A percentile compares a stretch with the other conserved stretches of the same genome.
These are phyloP conservation scores for Misgurnus anguillicaudatus DNA, from an alignment of 2,113 vertebrate genomes.

Conservation along the genomic window DNA sequence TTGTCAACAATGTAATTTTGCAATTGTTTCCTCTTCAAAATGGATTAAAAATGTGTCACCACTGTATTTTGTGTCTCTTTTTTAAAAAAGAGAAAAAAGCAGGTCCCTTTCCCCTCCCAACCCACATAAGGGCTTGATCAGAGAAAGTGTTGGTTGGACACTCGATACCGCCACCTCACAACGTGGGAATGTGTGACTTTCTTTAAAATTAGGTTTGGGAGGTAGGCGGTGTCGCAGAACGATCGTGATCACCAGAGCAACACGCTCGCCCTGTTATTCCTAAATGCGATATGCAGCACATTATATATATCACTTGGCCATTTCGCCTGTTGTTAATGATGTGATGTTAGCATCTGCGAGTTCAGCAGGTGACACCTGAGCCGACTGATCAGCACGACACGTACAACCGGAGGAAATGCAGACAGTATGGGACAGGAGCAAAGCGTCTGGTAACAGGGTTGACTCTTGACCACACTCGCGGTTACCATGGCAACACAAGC, in stretches of 20 bases:
- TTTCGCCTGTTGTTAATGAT: conserved; percentile 24
- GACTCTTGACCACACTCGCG: conserved; percentile 54
- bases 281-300: not conserved
- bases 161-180: conserved; percentile 67
- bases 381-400: conserved; percentile 43
- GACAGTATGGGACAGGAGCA: conserved; percentile 48
- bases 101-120: conserved; percentile 16
- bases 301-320: not conserved
- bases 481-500: conserved; percentile 46
- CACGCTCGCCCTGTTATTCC: conserved; percentile 30
- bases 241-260: conserved; percentile 44
- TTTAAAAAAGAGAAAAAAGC: not conserved
- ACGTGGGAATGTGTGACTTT: conserved; percentile 74
- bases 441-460: conserved; percentile 60
- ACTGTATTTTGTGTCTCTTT: conserved; percentile 32
- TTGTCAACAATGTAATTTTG: not conserved
- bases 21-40: not conserved
- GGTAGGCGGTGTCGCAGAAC: conserved; percentile 62
- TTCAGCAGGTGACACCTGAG: conserved; percentile 69
- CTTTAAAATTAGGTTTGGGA: conserved; percentile 68
- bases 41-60: too few species aligned
- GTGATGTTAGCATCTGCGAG: conserved; percentile 44
- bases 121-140: conserved; percentile 57
- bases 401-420: conserved; percentile 17
- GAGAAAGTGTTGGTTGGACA: conserved; percentile 69